phyloP scores from a whole-genome alignment of 2,888 invertebrate genomes.

The Acanthacorydalis orientalis region DNA sequence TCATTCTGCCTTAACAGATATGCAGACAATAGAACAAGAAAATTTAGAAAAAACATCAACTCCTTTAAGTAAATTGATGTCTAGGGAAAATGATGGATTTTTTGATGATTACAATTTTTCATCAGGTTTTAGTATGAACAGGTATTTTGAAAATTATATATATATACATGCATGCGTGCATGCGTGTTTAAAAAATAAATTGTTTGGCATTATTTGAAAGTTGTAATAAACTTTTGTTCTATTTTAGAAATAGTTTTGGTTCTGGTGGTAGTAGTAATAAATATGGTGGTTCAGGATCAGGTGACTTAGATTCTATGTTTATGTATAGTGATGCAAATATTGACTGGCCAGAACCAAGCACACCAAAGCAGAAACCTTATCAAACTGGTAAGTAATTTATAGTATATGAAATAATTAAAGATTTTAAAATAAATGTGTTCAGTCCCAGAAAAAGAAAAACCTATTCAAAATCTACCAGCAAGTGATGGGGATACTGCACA shows the following conservation, averaged over 20 bases:
- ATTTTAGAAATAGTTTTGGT: neutral
- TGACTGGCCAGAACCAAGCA: constrained; percentile 1
- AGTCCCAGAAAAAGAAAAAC: neutral
- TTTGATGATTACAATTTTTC: constrained; percentile 32
- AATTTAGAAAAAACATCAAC: constrained; percentile 29
- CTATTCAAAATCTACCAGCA: neutral
- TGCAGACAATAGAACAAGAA: constrained; percentile 84
- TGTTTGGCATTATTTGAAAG: too few relatives aligned
- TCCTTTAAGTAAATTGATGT: constrained; percentile 22
- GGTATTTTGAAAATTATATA: constrained; percentile 21
- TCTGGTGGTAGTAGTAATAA: neutral
- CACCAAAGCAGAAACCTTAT: constrained; percentile 1
- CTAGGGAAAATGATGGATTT: constrained; percentile 28
- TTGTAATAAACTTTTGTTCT: too few relatives aligned
- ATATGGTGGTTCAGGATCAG: neutral
- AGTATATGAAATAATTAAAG: neutral
- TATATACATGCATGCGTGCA: too few relatives aligned
- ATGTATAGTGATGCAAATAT: constrained; percentile 1
- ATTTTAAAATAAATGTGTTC: neutral
- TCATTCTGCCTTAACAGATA: constrained; percentile 79
- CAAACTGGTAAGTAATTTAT: neutral
- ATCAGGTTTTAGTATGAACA: constrained; percentile 41
- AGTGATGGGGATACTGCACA: constrained; percentile 57
- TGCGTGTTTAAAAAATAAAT: too few relatives aligned
- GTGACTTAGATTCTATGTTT: constrained; percentile 5